Conservation (phyloP, 1,140 invertebrate species). For the Lasaia peninsularis region DNA sequence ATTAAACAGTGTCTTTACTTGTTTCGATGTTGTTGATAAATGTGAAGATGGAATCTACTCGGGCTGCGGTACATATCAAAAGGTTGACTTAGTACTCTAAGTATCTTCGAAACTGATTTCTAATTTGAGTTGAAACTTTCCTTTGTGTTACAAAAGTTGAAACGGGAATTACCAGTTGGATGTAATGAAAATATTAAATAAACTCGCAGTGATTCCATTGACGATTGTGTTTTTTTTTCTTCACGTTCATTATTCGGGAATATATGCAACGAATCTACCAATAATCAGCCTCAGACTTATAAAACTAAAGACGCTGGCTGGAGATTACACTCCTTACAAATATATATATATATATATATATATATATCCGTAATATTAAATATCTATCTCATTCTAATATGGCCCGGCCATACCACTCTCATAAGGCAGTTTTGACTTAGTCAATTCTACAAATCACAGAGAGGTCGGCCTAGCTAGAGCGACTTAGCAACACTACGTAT, state of each 20-base stretch:
- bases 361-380: too few species aligned
- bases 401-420: too few species aligned
- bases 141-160: conserved; percentile 12
- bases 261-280: too few species aligned
- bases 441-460: too few species aligned
- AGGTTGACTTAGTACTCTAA: conserved; percentile 71
- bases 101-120: conserved; percentile 69
- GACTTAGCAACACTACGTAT: too few species aligned
- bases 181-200: conserved; percentile 72
- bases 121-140: conserved; percentile 28
- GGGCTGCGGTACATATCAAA: conserved; percentile 69
- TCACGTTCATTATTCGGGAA: conserved; percentile 18
- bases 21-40: conserved; percentile 75
- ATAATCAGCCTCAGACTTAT: too few species aligned
- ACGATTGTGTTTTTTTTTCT: conserved; percentile 54
- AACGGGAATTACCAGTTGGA: conserved; percentile 49
- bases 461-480: too few species aligned
- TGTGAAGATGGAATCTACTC: conserved; percentile 71
- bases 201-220: conserved; percentile 76
- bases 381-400: too few species aligned
- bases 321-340: too few species aligned
- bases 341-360: too few species aligned
- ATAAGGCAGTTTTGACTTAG: too few species aligned
- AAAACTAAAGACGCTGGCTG: too few species aligned
- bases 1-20: conserved; percentile 58